Evolutionary conservation across 2,888 invertebrate genomes (phyloP).

Genomic region (Caenorhabditis uteleia): DNA sequence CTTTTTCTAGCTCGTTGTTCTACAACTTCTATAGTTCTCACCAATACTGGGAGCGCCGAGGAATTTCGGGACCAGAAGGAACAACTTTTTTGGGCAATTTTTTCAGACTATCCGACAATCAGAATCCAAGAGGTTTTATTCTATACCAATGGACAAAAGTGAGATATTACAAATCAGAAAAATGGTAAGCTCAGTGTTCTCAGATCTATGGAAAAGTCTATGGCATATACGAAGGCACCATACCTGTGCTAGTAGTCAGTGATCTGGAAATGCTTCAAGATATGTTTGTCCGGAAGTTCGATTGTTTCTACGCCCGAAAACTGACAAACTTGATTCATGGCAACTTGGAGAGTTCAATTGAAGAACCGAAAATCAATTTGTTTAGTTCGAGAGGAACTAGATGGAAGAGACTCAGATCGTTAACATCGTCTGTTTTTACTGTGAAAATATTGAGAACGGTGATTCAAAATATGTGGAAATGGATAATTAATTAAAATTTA

Average conservation of each 20-base stretch:
- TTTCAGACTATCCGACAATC: slow-evolving; percentile 21
- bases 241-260: slow-evolving; percentile 69
- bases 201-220: slow-evolving; percentile 45
- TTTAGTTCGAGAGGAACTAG: slow-evolving; percentile 71
- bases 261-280: slow-evolving; percentile 71
- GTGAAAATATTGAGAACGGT: slow-evolving; percentile 57
- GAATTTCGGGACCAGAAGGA: slow-evolving; percentile 53
- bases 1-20: too few species aligned
- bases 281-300: slow-evolving; percentile 71
- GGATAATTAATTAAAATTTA: slow-evolving; percentile 6
- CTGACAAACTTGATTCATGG: slow-evolving; percentile 31
- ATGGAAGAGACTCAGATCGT: slow-evolving; percentile 74
- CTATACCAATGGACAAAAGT: slow-evolving; percentile 59
- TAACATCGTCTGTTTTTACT: slow-evolving; percentile 73
- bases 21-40: slow-evolving; percentile 34
- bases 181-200: background rate
- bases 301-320: slow-evolving; percentile 71
- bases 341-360: slow-evolving; percentile 43
- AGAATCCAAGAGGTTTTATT: slow-evolving; percentile 32
- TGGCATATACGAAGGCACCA: slow-evolving; percentile 52
- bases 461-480: background rate
- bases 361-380: slow-evolving; percentile 66
- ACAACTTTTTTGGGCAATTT: slow-evolving; percentile 51
- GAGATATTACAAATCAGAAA: background rate
- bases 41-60: slow-evolving; percentile 56